phyloP scores from a whole-genome alignment of 2,797 vertebrate species.

The Anabacerthia variegaticeps region DNA sequence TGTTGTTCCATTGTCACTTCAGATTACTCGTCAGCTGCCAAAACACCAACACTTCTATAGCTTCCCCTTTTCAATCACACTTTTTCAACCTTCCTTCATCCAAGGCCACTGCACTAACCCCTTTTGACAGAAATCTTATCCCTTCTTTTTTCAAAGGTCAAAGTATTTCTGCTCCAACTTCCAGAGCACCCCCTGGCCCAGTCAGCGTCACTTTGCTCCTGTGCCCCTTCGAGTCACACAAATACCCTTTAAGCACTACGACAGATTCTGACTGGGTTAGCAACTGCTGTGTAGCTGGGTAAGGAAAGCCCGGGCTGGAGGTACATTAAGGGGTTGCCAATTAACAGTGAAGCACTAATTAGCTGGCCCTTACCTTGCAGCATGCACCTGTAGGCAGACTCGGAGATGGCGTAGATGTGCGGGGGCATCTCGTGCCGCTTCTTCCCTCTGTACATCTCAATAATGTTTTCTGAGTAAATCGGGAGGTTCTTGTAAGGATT shows the following conservation, averaged over 20 bases:
- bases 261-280: neutral
- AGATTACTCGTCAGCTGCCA: neutral
- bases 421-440: conserved; percentile 98
- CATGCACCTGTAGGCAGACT: conserved; percentile 98
- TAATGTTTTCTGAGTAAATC: conserved; percentile 98
- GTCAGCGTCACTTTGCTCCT: neutral
- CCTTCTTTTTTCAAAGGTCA: neutral
- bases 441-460: conserved; percentile 98
- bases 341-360: neutral
- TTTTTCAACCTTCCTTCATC: neutral
- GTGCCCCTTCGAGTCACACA: neutral
- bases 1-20: neutral
- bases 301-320: neutral
- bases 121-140: neutral
- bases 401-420: conserved; percentile 98
- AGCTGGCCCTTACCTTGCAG: conserved; percentile 87
- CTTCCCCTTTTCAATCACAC: neutral
- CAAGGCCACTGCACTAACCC: neutral
- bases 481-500: conserved; percentile 99
- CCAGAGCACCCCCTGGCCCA: neutral
- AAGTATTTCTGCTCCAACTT: neutral
- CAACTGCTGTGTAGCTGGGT: rapidly evolving
- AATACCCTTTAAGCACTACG: neutral
- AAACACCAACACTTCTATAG: neutral
- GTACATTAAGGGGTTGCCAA: rapidly evolving